Conservation (phyloP, 1,140 invertebrate genomes). For the Elysia chlorotica region DNA sequence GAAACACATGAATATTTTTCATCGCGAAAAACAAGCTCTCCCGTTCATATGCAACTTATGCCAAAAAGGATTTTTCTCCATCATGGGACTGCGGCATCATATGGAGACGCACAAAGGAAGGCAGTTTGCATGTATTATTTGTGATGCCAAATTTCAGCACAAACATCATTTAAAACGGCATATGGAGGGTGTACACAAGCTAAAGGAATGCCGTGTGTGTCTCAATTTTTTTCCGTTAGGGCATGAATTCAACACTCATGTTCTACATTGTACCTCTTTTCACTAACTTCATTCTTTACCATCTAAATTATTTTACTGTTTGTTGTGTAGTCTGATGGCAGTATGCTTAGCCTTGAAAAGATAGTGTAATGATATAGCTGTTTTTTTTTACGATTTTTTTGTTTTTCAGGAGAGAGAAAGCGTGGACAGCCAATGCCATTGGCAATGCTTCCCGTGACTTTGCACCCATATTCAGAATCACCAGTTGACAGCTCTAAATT, state of each 20-base stretch:
- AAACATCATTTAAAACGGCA: conserved; percentile 16
- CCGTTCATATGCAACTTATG: conserved; percentile 16
- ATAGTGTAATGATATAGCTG: too few species aligned
- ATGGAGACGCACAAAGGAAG: conserved; percentile 16
- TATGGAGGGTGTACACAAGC: conserved; percentile 12
- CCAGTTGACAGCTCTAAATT: too few species aligned
- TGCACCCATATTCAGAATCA: too few species aligned
- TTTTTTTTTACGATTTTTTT: too few species aligned
- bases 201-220: conserved; percentile 12
- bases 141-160: conserved; percentile 18
- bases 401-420: too few species aligned
- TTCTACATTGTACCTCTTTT: not conserved
- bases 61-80: conserved; percentile 18
- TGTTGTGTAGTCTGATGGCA: not conserved
- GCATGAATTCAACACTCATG: not conserved
- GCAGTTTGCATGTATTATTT: conserved; percentile 10
- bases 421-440: too few species aligned
- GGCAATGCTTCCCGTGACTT: too few species aligned
- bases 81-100: conserved; percentile 6
- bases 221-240: not conserved
- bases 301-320: not conserved
- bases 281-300: not conserved
- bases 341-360: not conserved
- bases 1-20: conserved; percentile 14
- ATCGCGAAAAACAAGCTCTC: not conserved